These are phyloP conservation scores for Pseudocheirus occidentalis DNA, from an alignment of 2,797 vertebrate genomes.

Conservation along the genomic window DNA sequence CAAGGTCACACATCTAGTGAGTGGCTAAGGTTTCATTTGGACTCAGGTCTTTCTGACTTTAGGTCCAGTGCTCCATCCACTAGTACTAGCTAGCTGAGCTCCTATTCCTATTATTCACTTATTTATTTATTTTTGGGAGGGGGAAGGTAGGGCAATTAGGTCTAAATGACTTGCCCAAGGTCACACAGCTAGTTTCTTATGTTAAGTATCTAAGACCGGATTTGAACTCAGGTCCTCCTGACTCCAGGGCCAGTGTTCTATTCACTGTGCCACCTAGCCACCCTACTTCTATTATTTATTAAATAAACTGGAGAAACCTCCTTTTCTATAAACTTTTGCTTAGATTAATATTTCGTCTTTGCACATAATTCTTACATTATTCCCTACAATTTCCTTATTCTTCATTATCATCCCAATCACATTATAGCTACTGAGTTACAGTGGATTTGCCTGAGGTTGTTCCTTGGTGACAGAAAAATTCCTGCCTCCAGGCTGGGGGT, in stretches of 20 bases:
- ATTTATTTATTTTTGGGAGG: too few species aligned
- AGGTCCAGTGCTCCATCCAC: too few species aligned
- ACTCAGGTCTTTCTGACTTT: too few species aligned
- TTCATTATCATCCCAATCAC: not conserved
- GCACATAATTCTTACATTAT: not conserved
- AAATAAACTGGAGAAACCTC: not conserved
- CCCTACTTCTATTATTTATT: not conserved
- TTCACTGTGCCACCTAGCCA: not conserved
- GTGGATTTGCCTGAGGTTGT: not conserved
- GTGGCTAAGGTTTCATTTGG: too few species aligned
- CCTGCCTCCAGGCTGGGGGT: not conserved
- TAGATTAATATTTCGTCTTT: not conserved
- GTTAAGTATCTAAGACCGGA: not conserved
- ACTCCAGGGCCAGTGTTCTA: not conserved
- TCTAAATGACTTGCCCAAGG: not conserved
- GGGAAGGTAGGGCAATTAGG: too few species aligned
- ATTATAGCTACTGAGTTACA: not conserved
- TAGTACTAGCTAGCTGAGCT: too few species aligned
- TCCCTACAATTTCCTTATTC: not conserved
- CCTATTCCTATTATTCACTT: too few species aligned
- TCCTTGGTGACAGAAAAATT: not conserved
- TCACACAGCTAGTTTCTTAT: not conserved
- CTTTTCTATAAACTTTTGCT: not conserved
- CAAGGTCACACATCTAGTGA: not conserved
- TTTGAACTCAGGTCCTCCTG: not conserved